Evolutionary conservation across 2,113 vertebrate genomes (phyloP), one percentile per base, ranked within the genome.

Genomic region (Clarias gariepinus): DNA sequence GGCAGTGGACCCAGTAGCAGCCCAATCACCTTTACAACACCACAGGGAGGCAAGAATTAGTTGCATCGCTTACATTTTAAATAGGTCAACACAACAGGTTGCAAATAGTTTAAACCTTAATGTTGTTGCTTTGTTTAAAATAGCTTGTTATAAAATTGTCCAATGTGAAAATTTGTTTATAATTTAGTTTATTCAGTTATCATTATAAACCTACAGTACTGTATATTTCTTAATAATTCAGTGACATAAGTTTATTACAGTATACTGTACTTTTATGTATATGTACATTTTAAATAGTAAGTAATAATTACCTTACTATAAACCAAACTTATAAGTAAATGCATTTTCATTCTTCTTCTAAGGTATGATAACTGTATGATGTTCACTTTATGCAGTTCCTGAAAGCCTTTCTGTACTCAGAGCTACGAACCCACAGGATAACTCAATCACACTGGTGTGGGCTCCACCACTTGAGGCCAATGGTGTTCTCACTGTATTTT

Each of bases 1-100:
- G 98, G 98, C 81, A 95, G 95, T 30, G 98, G 98, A 5, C 98
- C 98, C 0, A 96, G 94, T 92, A 99, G 98, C 83, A 93, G 94
- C 23, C 91, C 95, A 0, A 84, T 97, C 80, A 89, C 88, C 68
- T 98, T 99, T 90, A 94, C 92, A 84, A 99, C 97, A 57, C 96
- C 98, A 33, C 97, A 99, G 94, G 98, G 98, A 97, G 98, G 98
- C 99, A 89, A 96, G 96, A 11, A 53, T 12, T 36, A 58, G 33
- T 86, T 80, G 58, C 28, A 87, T 69, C 57, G 77, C 30, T 68
- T 58, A 60, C 33, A 55, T 69, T 87, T 57, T 66, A 36, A 84
- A 68, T 68, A n/a, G n/a, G n/a, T n/a, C n/a, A n/a, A n/a, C n/a
- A n/a, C n/a, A n/a, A n/a, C n/a, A n/a, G n/a, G n/a, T n/a, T n/a